These are phyloP conservation scores for Platichthys flesus DNA, from an alignment of 2,113 vertebrate genomes.

Conservation along the genomic window DNA sequence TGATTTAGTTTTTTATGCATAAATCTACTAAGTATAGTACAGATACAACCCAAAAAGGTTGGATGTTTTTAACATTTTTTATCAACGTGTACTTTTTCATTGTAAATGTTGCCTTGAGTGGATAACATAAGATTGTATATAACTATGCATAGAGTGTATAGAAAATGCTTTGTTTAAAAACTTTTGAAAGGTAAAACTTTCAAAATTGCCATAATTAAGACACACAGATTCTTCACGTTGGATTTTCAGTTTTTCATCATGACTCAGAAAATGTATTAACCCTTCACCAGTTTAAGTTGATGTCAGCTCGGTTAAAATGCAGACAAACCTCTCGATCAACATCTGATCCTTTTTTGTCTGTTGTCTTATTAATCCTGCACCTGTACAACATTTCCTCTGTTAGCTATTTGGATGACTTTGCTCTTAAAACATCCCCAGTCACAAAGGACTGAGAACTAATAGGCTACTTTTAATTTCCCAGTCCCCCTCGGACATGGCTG, in stretches of 20 bases:
- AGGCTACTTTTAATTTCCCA: neutral
- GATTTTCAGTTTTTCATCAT: neutral
- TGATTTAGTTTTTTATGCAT: neutral
- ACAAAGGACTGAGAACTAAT: neutral
- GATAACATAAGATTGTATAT: neutral
- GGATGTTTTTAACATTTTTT: too few relatives aligned
- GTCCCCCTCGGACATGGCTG: neutral
- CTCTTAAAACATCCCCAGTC: neutral
- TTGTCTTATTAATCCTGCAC: neutral
- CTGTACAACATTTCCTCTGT: too few relatives aligned
- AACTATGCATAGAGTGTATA: too few relatives aligned
- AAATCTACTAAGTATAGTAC: too few relatives aligned
- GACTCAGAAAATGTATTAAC: neutral
- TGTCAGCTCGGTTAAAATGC: neutral
- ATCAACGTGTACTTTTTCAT: neutral
- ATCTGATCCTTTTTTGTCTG: neutral
- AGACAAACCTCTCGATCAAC: neutral
- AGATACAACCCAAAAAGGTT: too few relatives aligned
- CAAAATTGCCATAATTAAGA: neutral
- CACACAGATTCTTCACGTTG: neutral
- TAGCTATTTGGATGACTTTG: neutral
- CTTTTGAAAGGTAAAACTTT: too few relatives aligned
- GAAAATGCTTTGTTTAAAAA: too few relatives aligned
- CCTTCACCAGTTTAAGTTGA: neutral
- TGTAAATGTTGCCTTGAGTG: neutral